phyloP scores from a whole-genome alignment of 2,888 invertebrate species.

The Theristus sp. region DNA sequence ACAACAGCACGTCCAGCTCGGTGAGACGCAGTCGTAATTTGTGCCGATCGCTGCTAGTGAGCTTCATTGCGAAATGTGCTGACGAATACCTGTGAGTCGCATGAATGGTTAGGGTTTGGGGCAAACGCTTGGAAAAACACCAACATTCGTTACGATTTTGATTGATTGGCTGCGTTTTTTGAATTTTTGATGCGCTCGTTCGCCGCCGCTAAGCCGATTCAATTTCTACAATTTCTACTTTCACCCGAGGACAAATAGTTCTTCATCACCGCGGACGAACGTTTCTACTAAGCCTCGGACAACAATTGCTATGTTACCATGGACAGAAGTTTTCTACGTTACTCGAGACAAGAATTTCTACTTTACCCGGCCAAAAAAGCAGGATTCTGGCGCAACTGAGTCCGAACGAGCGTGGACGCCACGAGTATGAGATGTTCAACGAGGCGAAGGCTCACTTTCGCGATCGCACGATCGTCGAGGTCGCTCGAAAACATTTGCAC shows the following conservation, averaged over 20 bases:
- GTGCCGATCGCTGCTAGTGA: background rate
- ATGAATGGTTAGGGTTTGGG: no score
- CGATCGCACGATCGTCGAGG: background rate
- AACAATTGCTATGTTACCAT: background rate
- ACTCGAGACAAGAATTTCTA: background rate
- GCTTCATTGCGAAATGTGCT: background rate
- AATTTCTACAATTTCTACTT: no score
- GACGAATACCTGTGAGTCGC: background rate
- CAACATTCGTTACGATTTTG: no score
- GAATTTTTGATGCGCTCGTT: background rate
- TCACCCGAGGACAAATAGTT: no score
- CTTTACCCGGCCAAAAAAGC: background rate
- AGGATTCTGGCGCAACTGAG: background rate
- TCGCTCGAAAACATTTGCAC: background rate
- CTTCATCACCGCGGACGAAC: no score
- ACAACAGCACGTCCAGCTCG: no score
- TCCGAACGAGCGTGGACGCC: background rate
- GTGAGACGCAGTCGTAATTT: background rate
- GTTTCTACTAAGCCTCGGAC: no score
- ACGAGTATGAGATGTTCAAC: background rate
- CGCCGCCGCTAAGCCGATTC: background rate
- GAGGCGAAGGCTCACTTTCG: background rate
- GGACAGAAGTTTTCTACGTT: background rate
- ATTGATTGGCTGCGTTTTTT: no score
- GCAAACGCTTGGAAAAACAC: no score